Evolutionary conservation across 2,888 invertebrate genomes (phyloP).

Genomic region (Ophraella communa): DNA sequence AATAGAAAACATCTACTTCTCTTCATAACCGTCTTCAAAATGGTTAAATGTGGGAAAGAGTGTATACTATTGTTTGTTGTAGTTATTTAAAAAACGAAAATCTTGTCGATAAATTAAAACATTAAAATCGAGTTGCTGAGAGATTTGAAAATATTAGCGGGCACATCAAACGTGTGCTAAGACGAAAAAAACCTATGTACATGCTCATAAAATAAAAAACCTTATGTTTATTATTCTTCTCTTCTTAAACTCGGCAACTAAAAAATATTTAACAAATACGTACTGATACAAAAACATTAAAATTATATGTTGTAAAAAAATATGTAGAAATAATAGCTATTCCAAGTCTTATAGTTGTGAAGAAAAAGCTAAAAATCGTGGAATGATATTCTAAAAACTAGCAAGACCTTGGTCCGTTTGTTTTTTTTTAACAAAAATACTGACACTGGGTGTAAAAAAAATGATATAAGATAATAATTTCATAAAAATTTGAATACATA

Average conservation of each 20-base stretch:
- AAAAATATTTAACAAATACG: constrained; percentile 62
- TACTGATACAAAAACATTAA: constrained; percentile 56
- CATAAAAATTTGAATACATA: not conserved
- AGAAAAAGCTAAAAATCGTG: constrained; percentile 52
- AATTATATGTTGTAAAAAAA: constrained; percentile 59
- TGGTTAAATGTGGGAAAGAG: constrained; percentile 60
- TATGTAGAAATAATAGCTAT: constrained; percentile 60
- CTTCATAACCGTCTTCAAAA: constrained; percentile 52
- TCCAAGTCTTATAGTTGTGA: constrained; percentile 58
- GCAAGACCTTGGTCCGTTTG: constrained; percentile 55
- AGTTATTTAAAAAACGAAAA: constrained; percentile 52
- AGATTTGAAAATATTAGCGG: constrained; percentile 54
- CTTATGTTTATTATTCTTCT: constrained; percentile 49
- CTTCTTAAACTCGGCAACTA: constrained; percentile 54
- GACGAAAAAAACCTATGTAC: constrained; percentile 55
- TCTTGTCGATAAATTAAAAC: constrained; percentile 31
- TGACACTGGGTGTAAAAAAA: constrained; percentile 50
- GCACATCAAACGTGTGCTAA: constrained; percentile 58
- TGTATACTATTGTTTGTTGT: constrained; percentile 58
- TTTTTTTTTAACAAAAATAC: constrained; percentile 53
- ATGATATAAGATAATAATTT: not conserved
- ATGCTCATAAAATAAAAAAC: constrained; percentile 52
- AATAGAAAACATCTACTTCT: constrained; percentile 34
- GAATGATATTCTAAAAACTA: constrained; percentile 57
- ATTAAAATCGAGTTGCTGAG: constrained; percentile 49